Evolutionary conservation across 2,113 vertebrate species (phyloP), one percentile per base, ranked within the genome.

Genomic region (Paralichthys olivaceus): DNA sequence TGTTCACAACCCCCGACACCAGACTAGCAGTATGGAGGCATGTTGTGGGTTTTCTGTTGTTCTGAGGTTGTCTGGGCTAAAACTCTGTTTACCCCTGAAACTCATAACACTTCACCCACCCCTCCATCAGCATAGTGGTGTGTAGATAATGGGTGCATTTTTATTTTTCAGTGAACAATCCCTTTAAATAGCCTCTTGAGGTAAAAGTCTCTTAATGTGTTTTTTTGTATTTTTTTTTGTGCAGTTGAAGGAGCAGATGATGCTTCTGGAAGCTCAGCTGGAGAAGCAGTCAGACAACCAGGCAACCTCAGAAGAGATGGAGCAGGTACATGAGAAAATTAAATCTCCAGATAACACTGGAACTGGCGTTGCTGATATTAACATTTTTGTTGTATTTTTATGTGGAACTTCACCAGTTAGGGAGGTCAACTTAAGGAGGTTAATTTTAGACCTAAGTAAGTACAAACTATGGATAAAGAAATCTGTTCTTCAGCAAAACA

Each of bases 281-380:
- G 96, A 98, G 93, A 96, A 95, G 90, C 96, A 98, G 88, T 86
- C 94, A 0, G 94, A 97, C 73, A 93, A 91, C 83, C 95, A 95
- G 73, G 94, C 73, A 61, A 94, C 94, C 3, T 93, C 94, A 32
- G 94, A 96, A 84, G 96, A 97, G 85, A 89, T 96, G 53, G 94
- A 93, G 43, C 93, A 90, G 4, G 96, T 98, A 91, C 90, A 64
- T 2, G 7, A 57, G 15, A 62, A 47, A 23, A 9, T 59, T 14
- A n/a, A 47, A 61, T 43, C 25, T 51, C 20, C 23, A 37, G 20
- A 28, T 34, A 40, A 53, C 37, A 53, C 49, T 53, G 19, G 3
- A 20, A 53, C n/a, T 59, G 14, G 25, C 23, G 45, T 29, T 47
- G 14, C 51, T 40, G 37, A 40, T 40, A 40, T 40, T 19, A 49